A percentile compares a stretch with the other conserved stretches of the same genome.
Conservation (phyloP, 2,888 invertebrate genomes). For the Microctonus brassicae region DNA sequence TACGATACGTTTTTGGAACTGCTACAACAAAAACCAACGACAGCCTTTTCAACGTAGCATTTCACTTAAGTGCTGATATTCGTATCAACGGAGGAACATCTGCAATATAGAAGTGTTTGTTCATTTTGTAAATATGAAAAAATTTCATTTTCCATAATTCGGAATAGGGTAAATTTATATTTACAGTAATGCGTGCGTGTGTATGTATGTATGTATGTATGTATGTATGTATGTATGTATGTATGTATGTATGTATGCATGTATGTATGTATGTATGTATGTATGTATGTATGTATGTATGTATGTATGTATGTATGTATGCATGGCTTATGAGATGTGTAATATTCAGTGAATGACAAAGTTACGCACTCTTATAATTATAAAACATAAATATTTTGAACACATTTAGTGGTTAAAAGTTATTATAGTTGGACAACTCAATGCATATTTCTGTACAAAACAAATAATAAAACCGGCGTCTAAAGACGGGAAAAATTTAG, state of each 20-base stretch:
- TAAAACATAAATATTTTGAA: neutral
- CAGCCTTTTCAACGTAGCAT: slow-evolving; percentile 66
- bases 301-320: no score
- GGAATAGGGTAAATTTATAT: neutral
- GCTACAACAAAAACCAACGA: slow-evolving; percentile 61
- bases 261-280: no score
- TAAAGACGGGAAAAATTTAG: neutral
- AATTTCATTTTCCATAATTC: neutral
- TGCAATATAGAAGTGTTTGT: slow-evolving; percentile 37
- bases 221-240: no score
- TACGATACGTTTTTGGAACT: slow-evolving; percentile 66
- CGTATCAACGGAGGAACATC: slow-evolving; percentile 18
- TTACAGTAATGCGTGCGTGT: neutral
- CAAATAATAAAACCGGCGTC: no score
- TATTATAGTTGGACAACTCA: no score
- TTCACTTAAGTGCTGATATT: slow-evolving; percentile 65
- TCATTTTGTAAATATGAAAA: slow-evolving; percentile 26
- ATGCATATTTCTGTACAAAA: no score
- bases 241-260: no score
- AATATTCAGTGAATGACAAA: neutral
- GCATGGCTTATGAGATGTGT: no score
- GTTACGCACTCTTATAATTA: neutral
- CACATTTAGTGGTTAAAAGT: no score
- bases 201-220: no score
- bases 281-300: no score